Conservation (phyloP, 2,888 invertebrate genomes). For the Meghimatium bilineatum region DNA sequence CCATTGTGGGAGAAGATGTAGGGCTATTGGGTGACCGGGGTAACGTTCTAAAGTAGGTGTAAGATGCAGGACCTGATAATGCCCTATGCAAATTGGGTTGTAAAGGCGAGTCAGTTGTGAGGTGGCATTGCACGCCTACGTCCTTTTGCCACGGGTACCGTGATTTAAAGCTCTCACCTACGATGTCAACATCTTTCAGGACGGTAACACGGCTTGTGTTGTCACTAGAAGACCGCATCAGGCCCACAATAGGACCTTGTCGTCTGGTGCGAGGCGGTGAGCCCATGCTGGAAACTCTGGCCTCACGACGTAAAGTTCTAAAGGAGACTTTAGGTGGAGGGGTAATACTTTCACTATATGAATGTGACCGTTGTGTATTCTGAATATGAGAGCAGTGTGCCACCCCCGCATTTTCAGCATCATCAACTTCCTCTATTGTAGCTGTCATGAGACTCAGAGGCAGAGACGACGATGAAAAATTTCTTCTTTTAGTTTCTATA, state of each 20-base stretch:
- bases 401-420: not conserved
- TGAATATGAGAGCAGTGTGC: not conserved
- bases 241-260: not conserved
- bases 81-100: slow-evolving; percentile 31
- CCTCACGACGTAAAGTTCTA: slow-evolving; percentile 34
- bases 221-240: slow-evolving; percentile 31
- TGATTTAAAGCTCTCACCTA: slow-evolving; percentile 68
- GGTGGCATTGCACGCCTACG: slow-evolving; percentile 68
- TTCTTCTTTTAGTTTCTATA: slow-evolving; percentile 22
- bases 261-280: slow-evolving; percentile 15
- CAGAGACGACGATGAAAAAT: slow-evolving; percentile 46
- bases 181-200: slow-evolving; percentile 62
- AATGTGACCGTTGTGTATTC: slow-evolving; percentile 23
- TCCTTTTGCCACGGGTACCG: slow-evolving; percentile 73
- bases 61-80: slow-evolving; percentile 31
- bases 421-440: slow-evolving; percentile 36
- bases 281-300: slow-evolving; percentile 36
- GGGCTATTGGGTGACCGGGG: slow-evolving; percentile 25
- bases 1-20: slow-evolving; percentile 4
- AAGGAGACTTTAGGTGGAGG: slow-evolving; percentile 12
- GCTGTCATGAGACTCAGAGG: slow-evolving; percentile 42
- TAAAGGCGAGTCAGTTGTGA: slow-evolving; percentile 43
- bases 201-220: not conserved
- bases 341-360: slow-evolving; percentile 21
- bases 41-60: slow-evolving; percentile 34